Base-by-base conservation (phyloP, 2,888 invertebrate genomes). In the Mythimna vitellina region DNA sequence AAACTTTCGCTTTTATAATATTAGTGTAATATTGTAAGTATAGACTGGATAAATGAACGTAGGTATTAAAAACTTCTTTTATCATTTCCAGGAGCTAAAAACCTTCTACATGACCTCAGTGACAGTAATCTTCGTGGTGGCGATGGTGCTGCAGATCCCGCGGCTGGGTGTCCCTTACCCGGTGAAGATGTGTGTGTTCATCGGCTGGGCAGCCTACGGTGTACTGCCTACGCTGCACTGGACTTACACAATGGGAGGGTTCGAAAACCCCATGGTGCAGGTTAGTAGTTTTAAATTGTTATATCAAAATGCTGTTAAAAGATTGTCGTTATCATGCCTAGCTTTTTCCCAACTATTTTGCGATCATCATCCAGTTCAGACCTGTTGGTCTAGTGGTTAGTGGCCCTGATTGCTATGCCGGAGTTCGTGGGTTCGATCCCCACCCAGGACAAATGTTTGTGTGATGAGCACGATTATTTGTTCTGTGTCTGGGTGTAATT, bases 211-310 rank as follows among this genome's bases (percentile, higher is more conserved):
- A 7, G 97, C 97, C 20, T 99, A 99, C 89, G 99, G 99, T 1
- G 97, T 99, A 7, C 96, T 99, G 81, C 99, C 99, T 3, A 98
- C 99, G 3, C 93, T 98, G 67, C 99, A 99, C 90, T 99, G 99
- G 99, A 97, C 98, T 0, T 96, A 98, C 82, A 97, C 98, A 51
- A 98, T 99, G 97, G 99, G 99, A 25, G 99, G 99, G 12, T 97
- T 98, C 89, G 97, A 97, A 62, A 98, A 98, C 90, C 97, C 98
- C 65, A 97, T 99, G 95, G 99, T 99, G 56, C 96, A 97, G 95
- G 98, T 98, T 89, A 92, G 87, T 82, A 57, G 29, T 29, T 29
- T 51, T 7, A n/a, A 8, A 9, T n/a, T 22, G 46, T 14, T 46
- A 20, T 46, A 20, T 20, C 1, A 46, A 46, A 46, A 46, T 46